These are phyloP conservation scores for Torymus auratus DNA, from an alignment of 2,888 invertebrate genomes.

Conservation along the genomic window DNA sequence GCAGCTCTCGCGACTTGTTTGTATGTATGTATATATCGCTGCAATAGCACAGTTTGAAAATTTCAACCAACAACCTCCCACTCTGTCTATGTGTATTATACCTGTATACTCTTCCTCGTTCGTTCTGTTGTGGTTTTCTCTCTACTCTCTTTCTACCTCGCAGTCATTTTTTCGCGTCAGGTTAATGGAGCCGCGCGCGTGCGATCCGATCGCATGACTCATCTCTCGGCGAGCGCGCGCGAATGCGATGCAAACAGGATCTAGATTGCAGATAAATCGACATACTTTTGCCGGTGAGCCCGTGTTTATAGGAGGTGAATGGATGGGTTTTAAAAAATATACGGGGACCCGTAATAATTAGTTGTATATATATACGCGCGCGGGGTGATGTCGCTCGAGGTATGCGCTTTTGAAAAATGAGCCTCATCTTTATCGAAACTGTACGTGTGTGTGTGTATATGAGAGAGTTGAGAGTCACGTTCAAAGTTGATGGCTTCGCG, in stretches of 20 bases:
- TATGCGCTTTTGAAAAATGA: too few relatives aligned
- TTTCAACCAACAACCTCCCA: background rate
- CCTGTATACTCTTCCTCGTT: background rate
- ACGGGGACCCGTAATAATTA: conserved; percentile 3
- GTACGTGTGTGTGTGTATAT: too few relatives aligned
- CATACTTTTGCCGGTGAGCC: conserved; percentile 34
- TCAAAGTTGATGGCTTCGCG: too few relatives aligned
- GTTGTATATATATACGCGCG: background rate
- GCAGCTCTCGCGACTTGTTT: too few relatives aligned
- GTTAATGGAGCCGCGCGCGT: conserved; percentile 29
- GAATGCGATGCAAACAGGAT: conserved; percentile 41
- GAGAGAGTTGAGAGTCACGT: too few relatives aligned
- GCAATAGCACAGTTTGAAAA: background rate
- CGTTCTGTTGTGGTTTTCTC: background rate
- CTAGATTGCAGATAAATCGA: conserved; percentile 50
- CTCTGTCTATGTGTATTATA: too few relatives aligned
- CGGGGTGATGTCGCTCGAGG: background rate
- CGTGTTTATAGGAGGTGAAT: conserved; percentile 15
- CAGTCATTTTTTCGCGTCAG: conserved; percentile 3
- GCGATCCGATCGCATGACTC: conserved; percentile 53
- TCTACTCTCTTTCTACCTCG: background rate
- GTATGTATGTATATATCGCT: too few relatives aligned
- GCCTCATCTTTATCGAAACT: too few relatives aligned
- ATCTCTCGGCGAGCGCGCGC: conserved; percentile 5
- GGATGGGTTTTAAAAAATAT: conserved; percentile 21